Evolutionary conservation across 2,888 invertebrate genomes (phyloP).

Genomic region (Calliphora vomitoria): DNA sequence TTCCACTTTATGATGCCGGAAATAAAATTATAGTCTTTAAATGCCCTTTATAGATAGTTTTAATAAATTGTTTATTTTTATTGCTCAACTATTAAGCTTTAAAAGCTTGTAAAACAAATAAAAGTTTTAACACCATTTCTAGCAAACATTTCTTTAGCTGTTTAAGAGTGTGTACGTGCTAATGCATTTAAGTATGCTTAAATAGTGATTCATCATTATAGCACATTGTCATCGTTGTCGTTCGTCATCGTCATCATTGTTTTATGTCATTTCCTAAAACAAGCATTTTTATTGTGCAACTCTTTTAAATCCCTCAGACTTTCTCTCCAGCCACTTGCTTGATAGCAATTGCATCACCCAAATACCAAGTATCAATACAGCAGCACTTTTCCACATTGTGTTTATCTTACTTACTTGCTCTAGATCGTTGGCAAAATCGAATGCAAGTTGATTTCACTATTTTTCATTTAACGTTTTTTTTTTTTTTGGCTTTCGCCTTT

Average conservation of each 20-base stretch:
- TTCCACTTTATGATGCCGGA: too few relatives aligned
- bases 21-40: neutral
- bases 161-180: constrained; percentile 43
- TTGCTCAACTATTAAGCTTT: neutral
- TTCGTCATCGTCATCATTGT: constrained; percentile 12
- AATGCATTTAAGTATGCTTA: constrained; percentile 28
- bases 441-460: constrained; percentile 35
- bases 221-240: constrained; percentile 11
- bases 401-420: constrained; percentile 38
- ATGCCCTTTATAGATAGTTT: neutral
- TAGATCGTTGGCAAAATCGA: constrained; percentile 16
- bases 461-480: neutral
- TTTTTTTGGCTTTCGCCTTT: neutral
- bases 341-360: constrained; percentile 7
- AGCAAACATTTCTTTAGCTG: neutral
- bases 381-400: constrained; percentile 30
- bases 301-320: neutral
- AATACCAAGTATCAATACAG: constrained; percentile 26
- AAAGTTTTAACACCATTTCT: neutral
- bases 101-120: constrained; percentile 19
- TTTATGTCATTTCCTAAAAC: constrained; percentile 64
- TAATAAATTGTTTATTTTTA: too few relatives aligned
- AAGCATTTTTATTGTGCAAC: constrained; percentile 13
- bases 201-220: constrained; percentile 45
- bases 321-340: neutral